Evolutionary conservation across 2,888 invertebrate genomes (phyloP), one percentile per base, ranked within the genome.

Genomic region (Sepiola atlantica): DNA sequence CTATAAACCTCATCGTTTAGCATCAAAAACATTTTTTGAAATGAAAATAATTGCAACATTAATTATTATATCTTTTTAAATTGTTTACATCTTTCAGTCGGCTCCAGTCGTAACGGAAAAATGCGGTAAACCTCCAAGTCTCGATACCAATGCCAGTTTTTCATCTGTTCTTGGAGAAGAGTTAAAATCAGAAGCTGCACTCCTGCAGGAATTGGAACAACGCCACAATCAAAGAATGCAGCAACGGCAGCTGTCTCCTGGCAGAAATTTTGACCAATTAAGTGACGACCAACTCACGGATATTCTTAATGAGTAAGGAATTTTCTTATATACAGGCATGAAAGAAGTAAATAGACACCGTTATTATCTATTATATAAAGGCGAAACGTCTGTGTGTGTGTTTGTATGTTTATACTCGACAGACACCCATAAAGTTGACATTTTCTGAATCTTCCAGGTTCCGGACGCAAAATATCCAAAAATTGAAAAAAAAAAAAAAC

Each of bases 191-290:
- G 93, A 90, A 91, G 24, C 93, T 94, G 28, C 94, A 95, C 77
- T 77, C 3, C 35, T 92, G 45, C 94, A 90, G 55, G 93, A 93
- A 57, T 55, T 95, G 28, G 95, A 95, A 92, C 90, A 55, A 55
- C 93, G 94, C 21, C 95, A 95, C 55, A 91, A 94, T 35, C 93
- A 94, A 45, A 92, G 93, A 90, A 61, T 95, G 54, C 57, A 94
- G 54, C 93, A 94, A 91, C 94, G 94, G 55, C 77, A 57, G 28
- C 35, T 28, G 45, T 16, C 92, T 6, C 28, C 54, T 92, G 45
- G 21, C 35, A 45, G 54, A 35, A 45, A 92, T 45, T 92, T 92
- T n/a, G n/a, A 45, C 24, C 45, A 35, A 21, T 92, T 45, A 92
- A 54, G 4, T 35, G 45, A 93, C 55, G 93, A n/a, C 55, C 55